Base-by-base conservation (phyloP, 2,888 invertebrate genomes). In the Nesidiocoris tenuis region DNA sequence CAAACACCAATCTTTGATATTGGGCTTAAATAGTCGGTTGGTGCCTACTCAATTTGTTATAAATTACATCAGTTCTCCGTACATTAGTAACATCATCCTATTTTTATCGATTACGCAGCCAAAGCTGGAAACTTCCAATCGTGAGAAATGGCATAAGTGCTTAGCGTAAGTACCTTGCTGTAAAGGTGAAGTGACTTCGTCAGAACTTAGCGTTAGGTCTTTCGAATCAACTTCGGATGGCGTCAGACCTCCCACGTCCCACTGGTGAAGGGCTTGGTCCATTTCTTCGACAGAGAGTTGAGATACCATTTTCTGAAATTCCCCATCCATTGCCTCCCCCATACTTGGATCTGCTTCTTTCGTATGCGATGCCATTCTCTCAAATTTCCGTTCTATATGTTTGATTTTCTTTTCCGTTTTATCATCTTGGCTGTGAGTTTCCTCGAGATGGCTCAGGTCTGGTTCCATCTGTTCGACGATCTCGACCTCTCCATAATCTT, bases 261-360 rank as follows among this genome's bases (percentile, higher is more conserved):
- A 86, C 76, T 85, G 85, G 80, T 82, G 85, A 80, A 86, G 84
- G 81, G 84, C 85, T 76, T 85, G 85, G 68, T 85, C 84, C 56
- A 86, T 84, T 80, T 86, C 86, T 80, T 86, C 86, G 2, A 82
- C 82, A 80, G 86, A 86, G 76, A 86, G 81, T 80, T 86, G 86
- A 21, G 86, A 86, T 57, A 86, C 84, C 80, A 86, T 83, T 77
- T 81, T 83, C 79, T 84, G 84, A 81, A 84, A 86, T 79, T 85
- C 85, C 22, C 81, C 82, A 77, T 86, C 85, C 55, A 74, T 68
- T n/a, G 61, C 57, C 65, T 74, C 76, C 18, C 22, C 67, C 61
- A 61, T 68, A 19, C 56, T 68, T 9, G 74, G 68, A 25, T 84
- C 84, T 76, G 82, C 82, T 66, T 85, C 84, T 75, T 85, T 80